Evolutionary conservation across 1,140 invertebrate species (phyloP).

Genomic region (Brachionus koreanus): DNA sequence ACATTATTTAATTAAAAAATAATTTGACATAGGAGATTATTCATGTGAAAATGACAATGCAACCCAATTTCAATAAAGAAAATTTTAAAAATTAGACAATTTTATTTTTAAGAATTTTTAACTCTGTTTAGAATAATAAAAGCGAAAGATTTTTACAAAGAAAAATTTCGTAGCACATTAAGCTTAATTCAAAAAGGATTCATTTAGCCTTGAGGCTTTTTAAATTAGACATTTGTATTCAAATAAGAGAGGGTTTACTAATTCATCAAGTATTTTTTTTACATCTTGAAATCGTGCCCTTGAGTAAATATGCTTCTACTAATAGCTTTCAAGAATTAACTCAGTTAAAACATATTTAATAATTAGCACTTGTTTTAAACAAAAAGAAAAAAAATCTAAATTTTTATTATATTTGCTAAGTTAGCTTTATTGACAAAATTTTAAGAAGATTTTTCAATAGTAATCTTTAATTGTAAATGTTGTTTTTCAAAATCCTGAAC

Average conservation of each 20-base stretch:
- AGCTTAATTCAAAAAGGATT: not conserved
- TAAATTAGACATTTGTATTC: not conserved
- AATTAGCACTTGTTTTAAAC: not conserved
- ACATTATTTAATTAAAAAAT: too few species aligned
- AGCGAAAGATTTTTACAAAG: not conserved
- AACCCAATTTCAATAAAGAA: too few species aligned
- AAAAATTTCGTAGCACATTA: not conserved
- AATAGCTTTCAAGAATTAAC: not conserved
- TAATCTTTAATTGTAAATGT: too few species aligned
- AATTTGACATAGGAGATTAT: too few species aligned
- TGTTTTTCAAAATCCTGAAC: too few species aligned
- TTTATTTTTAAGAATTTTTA: too few species aligned
- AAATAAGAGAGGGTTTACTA: not conserved
- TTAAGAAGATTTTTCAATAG: too few species aligned
- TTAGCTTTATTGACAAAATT: not conserved
- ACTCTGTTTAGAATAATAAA: too few species aligned
- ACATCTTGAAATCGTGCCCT: not conserved
- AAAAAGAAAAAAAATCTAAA: too few species aligned
- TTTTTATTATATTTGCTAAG: not conserved
- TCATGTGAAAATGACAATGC: too few species aligned
- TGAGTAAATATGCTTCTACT: not conserved
- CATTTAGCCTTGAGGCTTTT: not conserved
- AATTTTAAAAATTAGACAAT: too few species aligned
- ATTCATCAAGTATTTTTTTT: not conserved
- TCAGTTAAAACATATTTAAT: not conserved